phyloP scores from a whole-genome alignment of 2,113 vertebrate genomes.

The Bucco capensis region DNA sequence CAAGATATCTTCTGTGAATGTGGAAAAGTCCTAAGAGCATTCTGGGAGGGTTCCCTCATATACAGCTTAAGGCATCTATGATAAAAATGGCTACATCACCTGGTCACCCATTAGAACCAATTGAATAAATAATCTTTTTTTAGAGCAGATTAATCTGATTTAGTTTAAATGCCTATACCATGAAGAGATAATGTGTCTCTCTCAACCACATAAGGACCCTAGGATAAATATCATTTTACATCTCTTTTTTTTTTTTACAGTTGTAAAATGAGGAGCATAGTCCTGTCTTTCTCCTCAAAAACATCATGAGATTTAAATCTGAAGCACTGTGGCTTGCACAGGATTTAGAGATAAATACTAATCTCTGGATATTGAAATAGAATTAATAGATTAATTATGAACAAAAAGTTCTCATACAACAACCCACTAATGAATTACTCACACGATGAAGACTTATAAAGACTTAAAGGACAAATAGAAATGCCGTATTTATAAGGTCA shows the following conservation, averaged over 20 bases:
- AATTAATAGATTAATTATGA: neutral
- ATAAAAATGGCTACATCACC: neutral
- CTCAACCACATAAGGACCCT: neutral
- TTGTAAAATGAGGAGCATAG: neutral
- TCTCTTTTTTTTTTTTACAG: neutral
- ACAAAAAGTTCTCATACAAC: neutral
- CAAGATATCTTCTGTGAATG: neutral
- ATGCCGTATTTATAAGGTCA: neutral
- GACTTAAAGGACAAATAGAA: neutral
- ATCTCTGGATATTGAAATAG: neutral
- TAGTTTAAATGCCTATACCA: neutral
- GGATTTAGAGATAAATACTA: neutral
- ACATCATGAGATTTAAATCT: neutral
- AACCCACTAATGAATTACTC: neutral
- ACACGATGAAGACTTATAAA: neutral
- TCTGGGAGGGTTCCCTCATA: neutral
- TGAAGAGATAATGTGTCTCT: neutral
- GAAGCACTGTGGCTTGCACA: neutral
- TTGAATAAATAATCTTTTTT: neutral
- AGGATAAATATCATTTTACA: neutral
- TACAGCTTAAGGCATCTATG: neutral
- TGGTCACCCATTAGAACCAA: neutral
- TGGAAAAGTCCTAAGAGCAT: neutral
- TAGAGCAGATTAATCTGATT: neutral
- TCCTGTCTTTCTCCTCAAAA: neutral